Conservation (phyloP, 2,797 vertebrate genomes). For the Rhabdomys pumilio region DNA sequence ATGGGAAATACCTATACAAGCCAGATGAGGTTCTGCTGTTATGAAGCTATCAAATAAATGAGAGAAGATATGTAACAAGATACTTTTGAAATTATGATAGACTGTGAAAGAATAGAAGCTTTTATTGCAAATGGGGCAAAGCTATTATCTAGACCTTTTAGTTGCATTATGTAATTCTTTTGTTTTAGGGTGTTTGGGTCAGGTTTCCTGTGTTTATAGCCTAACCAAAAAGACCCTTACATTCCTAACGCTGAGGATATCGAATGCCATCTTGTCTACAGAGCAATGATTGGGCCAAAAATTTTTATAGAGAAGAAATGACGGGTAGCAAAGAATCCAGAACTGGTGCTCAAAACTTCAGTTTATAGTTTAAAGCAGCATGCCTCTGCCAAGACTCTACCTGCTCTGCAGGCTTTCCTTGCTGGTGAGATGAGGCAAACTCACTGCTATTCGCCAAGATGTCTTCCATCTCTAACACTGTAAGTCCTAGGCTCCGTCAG, state of each 20-base stretch:
- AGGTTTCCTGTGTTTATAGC: background rate
- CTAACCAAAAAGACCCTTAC: background rate
- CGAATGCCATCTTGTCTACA: background rate
- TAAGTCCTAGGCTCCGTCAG: background rate
- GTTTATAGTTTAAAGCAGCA: background rate
- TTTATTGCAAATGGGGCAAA: background rate
- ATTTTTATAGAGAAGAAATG: background rate
- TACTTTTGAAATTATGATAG: background rate
- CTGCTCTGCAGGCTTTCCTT: background rate
- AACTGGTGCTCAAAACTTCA: background rate
- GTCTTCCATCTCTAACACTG: background rate
- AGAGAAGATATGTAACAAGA: background rate
- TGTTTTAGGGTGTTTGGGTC: background rate
- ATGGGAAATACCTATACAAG: background rate
- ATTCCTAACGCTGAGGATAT: background rate
- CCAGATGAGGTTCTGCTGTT: background rate
- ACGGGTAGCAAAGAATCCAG: background rate
- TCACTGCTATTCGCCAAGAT: background rate
- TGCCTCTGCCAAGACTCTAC: background rate
- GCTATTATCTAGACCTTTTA: background rate
- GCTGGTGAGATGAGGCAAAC: background rate
- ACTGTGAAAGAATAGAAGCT: slow-evolving; percentile 8
- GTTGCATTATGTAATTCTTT: background rate
- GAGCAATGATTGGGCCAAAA: background rate
- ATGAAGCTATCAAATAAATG: background rate